A percentile compares a stretch with the other conserved stretches of the same genome.
Evolutionary conservation across 2,888 invertebrate species (phyloP).

Genomic region (Lumbricus terrestris): DNA sequence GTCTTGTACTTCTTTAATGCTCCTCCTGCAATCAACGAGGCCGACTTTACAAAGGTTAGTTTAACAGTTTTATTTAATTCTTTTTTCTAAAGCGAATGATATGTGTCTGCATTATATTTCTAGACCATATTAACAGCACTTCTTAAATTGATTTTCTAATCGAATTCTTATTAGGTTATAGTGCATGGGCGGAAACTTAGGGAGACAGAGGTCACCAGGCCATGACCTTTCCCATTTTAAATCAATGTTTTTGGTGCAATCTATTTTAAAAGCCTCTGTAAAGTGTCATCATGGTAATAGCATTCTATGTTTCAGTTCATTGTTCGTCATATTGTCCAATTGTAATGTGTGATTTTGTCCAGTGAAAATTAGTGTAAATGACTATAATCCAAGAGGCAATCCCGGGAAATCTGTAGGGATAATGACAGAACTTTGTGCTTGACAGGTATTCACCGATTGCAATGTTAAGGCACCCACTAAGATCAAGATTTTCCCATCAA

Average conservation of each 20-base stretch:
- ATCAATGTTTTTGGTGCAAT: too few species aligned
- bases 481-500: slow-evolving; percentile 39
- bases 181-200: too few species aligned
- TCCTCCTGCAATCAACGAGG: slow-evolving; percentile 89
- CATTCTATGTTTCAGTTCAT: neutral
- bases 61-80: neutral
- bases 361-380: neutral
- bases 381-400: neutral
- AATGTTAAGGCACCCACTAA: slow-evolving; percentile 34
- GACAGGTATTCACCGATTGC: slow-evolving; percentile 33
- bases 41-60: slow-evolving; percentile 68
- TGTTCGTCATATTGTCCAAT: neutral
- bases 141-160: neutral
- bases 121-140: neutral
- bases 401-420: neutral
- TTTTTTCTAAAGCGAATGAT: neutral
- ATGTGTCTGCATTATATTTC: neutral
- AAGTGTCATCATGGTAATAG: neutral
- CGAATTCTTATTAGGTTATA: neutral
- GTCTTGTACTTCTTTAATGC: slow-evolving; percentile 99
- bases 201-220: too few species aligned
- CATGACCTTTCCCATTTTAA: too few species aligned
- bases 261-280: too few species aligned
- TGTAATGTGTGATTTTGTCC: neutral
- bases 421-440: neutral